These are phyloP conservation scores for Ascaphus truei DNA, from an alignment of 2,113 vertebrate genomes.

Conservation along the genomic window DNA sequence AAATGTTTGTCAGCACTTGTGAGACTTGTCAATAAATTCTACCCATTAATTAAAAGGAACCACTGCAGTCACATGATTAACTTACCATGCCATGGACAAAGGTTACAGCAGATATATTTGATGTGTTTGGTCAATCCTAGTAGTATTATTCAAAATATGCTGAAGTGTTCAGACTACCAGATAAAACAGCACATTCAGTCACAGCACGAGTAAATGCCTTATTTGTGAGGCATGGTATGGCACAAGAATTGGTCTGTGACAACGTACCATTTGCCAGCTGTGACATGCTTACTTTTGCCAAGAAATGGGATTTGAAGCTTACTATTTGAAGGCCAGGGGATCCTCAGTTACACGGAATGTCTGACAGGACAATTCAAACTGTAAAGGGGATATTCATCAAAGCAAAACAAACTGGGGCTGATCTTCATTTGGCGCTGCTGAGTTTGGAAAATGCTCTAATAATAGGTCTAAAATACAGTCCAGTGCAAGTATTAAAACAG, in stretches of 20 bases:
- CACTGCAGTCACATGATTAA: not conserved
- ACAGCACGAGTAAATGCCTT: too few relatives aligned
- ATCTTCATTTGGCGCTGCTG: too few relatives aligned
- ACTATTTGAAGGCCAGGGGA: not conserved
- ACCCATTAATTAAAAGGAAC: not conserved
- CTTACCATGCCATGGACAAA: not conserved
- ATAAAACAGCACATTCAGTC: too few relatives aligned
- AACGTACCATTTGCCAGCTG: not conserved
- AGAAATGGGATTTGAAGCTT: not conserved
- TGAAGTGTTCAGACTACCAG: too few relatives aligned
- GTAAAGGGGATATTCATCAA: too few relatives aligned
- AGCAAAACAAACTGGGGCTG: too few relatives aligned
- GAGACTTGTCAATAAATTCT: not conserved
- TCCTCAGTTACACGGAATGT: too few relatives aligned
- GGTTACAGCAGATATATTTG: not conserved
- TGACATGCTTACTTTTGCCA: not conserved
- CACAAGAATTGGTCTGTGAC: not conserved
- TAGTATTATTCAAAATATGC: too few relatives aligned
- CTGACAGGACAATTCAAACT: too few relatives aligned
- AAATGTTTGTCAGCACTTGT: not conserved
- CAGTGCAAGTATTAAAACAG: too few relatives aligned
- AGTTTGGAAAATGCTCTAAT: too few relatives aligned
- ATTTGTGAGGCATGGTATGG: not conserved
- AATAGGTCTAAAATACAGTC: too few relatives aligned
- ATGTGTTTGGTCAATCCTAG: not conserved